Conservation (phyloP, 2,797 vertebrate genomes). For the Sebastes hubbsi region DNA sequence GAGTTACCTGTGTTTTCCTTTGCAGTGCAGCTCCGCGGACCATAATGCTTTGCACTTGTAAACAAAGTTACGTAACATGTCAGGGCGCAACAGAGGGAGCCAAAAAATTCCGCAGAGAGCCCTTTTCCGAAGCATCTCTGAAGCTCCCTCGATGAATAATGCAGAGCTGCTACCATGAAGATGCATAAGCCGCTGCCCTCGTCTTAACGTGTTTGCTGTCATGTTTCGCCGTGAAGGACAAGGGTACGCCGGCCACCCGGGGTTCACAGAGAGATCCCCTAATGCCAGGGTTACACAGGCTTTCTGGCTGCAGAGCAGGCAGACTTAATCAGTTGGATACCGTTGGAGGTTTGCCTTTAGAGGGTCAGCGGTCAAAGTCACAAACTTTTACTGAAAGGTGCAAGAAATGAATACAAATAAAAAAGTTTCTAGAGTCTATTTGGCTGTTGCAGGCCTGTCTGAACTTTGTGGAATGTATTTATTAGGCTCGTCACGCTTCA, state of each 20-base stretch:
- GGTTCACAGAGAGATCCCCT: slow-evolving; percentile 19
- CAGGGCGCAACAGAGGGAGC: slow-evolving; percentile 1
- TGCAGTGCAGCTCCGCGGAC: slow-evolving; percentile 19
- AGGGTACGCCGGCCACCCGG: neutral
- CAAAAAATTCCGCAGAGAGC: slow-evolving; percentile 19
- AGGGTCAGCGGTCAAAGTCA: slow-evolving; percentile 45
- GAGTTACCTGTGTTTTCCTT: slow-evolving; percentile 6
- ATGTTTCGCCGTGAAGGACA: slow-evolving; percentile 48
- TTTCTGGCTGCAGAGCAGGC: slow-evolving; percentile 42
- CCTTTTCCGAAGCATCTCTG: slow-evolving; percentile 34
- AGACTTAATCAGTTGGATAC: slow-evolving; percentile 32
- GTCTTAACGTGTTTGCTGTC: slow-evolving; percentile 33
- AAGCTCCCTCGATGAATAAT: slow-evolving; percentile 61
- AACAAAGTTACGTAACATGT: slow-evolving; percentile 64
- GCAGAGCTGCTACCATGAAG: slow-evolving; percentile 35
- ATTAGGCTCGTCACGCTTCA: neutral
- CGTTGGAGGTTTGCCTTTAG: slow-evolving; percentile 38
- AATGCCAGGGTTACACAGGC: slow-evolving; percentile 3
- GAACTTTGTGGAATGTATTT: neutral
- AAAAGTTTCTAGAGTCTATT: neutral
- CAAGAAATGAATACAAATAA: neutral
- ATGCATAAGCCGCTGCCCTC: slow-evolving; percentile 33
- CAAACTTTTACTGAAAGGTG: neutral
- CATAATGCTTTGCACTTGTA: slow-evolving; percentile 33
- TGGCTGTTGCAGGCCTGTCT: neutral